These are phyloP conservation scores for Seira ritae DNA, from an alignment of 2,888 invertebrate genomes.

Conservation along the genomic window DNA sequence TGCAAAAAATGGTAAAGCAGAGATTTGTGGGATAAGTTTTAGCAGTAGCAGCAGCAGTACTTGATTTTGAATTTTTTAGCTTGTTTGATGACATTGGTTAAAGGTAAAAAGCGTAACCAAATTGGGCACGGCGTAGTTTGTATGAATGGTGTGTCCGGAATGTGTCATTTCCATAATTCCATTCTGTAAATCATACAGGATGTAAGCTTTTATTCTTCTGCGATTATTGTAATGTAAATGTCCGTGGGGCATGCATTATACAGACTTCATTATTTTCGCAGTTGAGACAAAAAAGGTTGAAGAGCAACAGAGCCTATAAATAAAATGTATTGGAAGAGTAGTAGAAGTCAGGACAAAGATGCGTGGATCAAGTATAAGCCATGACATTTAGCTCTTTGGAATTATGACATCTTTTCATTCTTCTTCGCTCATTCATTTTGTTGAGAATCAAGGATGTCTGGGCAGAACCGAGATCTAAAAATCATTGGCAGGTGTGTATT, in stretches of 20 bases:
- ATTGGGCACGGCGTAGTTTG: slow-evolving; percentile 7
- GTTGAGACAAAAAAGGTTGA: background rate
- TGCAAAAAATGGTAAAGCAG: slow-evolving; percentile 30
- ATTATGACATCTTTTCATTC: slow-evolving; percentile 31
- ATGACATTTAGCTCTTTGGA: slow-evolving; percentile 21
- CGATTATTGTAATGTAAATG: slow-evolving; percentile 19
- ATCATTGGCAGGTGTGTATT: slow-evolving; percentile 37
- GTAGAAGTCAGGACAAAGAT: background rate
- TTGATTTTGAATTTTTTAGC: slow-evolving; percentile 19
- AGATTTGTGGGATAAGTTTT: background rate
- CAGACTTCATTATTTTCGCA: background rate
- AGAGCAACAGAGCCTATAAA: background rate
- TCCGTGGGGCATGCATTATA: background rate
- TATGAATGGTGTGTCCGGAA: background rate
- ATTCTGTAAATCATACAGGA: slow-evolving; percentile 21
- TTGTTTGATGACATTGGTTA: slow-evolving; percentile 48
- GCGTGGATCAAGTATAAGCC: background rate
- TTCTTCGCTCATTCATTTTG: slow-evolving; percentile 25
- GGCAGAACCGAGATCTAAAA: slow-evolving; percentile 4
- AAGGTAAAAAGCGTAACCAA: slow-evolving; percentile 25
- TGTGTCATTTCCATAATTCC: background rate
- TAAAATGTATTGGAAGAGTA: background rate
- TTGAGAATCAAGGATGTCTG: slow-evolving; percentile 55
- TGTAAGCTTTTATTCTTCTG: slow-evolving; percentile 25
- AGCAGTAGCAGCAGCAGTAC: background rate